These are phyloP conservation scores for Mus caroli DNA, from an alignment of 2,797 vertebrate genomes.

Conservation along the genomic window DNA sequence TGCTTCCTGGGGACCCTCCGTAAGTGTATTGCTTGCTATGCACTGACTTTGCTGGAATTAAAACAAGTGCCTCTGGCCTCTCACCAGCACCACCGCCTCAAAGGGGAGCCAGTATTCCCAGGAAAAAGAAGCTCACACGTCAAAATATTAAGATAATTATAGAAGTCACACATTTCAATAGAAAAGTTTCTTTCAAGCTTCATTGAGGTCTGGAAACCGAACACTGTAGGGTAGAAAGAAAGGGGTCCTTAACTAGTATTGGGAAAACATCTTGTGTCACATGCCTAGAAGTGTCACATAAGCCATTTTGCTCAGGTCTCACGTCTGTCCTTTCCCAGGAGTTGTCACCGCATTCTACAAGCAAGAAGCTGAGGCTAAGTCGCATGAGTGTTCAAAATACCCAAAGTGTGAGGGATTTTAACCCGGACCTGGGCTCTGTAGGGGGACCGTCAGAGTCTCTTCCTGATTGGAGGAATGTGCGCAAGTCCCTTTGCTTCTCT, in stretches of 20 bases:
- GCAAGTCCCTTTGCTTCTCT: neutral
- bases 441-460: neutral
- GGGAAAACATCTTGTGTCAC: neutral
- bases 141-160: neutral
- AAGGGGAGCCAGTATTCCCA: neutral
- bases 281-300: no score
- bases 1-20: neutral
- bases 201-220: rapidly evolving
- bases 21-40: neutral
- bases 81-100: neutral
- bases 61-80: neutral
- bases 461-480: neutral
- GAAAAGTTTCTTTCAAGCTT: neutral
- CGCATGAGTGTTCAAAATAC: neutral
- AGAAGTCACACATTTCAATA: neutral
- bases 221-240: neutral
- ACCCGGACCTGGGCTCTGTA: neutral
- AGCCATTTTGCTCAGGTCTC: neutral
- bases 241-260: rapidly evolving
- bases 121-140: neutral
- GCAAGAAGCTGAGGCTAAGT: neutral
- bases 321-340: neutral
- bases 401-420: neutral
- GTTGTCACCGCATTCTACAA: neutral
- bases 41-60: neutral